These are phyloP conservation scores for Mesitornis unicolor DNA, from an alignment of 2,113 vertebrate genomes.

Conservation along the genomic window DNA sequence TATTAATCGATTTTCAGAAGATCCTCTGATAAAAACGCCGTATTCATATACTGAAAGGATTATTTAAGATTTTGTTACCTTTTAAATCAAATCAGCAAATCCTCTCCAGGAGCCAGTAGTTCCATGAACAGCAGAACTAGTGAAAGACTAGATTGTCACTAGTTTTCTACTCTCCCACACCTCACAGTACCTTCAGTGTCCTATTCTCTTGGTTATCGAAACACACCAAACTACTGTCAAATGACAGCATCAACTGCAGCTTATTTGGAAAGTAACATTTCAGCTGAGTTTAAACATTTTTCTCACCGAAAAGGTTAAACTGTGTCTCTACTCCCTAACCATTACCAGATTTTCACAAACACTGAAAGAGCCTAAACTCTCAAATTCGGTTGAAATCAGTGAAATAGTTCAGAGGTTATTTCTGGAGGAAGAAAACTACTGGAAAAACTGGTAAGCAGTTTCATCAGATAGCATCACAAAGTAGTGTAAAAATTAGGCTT, in stretches of 20 bases:
- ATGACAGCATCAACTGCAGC: not conserved
- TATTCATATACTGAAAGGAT: not conserved
- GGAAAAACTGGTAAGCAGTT: not conserved
- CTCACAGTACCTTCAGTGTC: not conserved
- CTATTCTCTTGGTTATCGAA: not conserved
- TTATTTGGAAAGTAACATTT: not conserved
- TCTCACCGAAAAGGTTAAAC: not conserved
- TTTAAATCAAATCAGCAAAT: not conserved
- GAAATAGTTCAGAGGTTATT: not conserved
- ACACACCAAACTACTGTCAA: not conserved
- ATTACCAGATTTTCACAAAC: not conserved
- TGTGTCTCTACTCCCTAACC: fast-evolving
- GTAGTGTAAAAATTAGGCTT: not conserved
- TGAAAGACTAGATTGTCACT: not conserved
- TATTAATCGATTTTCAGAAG: not conserved
- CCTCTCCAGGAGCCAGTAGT: not conserved
- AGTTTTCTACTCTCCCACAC: not conserved
- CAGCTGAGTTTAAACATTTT: not conserved
- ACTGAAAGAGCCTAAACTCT: not conserved
- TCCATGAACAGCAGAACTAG: not conserved
- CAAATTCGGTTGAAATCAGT: not conserved
- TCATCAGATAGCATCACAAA: not conserved
- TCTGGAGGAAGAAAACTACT: not conserved
- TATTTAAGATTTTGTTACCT: not conserved
- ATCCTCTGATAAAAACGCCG: not conserved